Base-by-base conservation (phyloP, 37 sponge, comb jelly and placozoan genomes). In the Aphrocallistes beatrix region DNA sequence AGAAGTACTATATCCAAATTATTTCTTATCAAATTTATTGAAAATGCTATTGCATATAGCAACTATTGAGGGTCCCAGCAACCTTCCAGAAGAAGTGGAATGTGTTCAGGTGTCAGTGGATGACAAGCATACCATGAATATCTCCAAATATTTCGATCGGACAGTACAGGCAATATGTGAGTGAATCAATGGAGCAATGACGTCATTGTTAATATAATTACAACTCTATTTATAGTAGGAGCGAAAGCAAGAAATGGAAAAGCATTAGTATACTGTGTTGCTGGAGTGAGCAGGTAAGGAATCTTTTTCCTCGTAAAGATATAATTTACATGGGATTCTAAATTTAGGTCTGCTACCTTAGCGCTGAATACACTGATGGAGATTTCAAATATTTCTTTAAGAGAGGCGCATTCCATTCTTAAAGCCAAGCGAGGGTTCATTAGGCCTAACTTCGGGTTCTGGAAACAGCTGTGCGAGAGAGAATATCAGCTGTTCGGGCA, bases 391-490 rank as follows among this genome's bases (percentile, higher is more conserved):
- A 60, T 13, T 60, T 25, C 10, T 13, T 30, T 60, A 25, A 60
- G 3, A 60, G 75, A 60, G 25, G 25, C 75, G n/a, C 75, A 60
- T 60, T 60, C 75, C 75, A 60, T 60, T 60, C 75, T 60, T 30
- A 60, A 60, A 60, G 10, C 75, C 34, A 60, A 60, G 34, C 75
- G 75, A 60, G 28, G 17, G 34, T 60, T 60, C 34, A 13, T 60
- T 60, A 60, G 75, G 75, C 75, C 75, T 60, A 60, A 60, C 34
- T 13, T 19, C 21, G 75, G 75, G n/a, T 60, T 60, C 34, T 60
- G 75, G 75, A 60, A 28, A 32, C 75, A 60, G 75, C 75, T 60
- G 75, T 60, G 75, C 34, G 75, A 60, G 75, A 60, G 75, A 30
- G 75, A 60, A 60, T 13, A 25, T 25, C 75, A 60, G 75, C 8